Conservation (phyloP, 2,797 vertebrate genomes). For the Synanceia verrucosa region DNA sequence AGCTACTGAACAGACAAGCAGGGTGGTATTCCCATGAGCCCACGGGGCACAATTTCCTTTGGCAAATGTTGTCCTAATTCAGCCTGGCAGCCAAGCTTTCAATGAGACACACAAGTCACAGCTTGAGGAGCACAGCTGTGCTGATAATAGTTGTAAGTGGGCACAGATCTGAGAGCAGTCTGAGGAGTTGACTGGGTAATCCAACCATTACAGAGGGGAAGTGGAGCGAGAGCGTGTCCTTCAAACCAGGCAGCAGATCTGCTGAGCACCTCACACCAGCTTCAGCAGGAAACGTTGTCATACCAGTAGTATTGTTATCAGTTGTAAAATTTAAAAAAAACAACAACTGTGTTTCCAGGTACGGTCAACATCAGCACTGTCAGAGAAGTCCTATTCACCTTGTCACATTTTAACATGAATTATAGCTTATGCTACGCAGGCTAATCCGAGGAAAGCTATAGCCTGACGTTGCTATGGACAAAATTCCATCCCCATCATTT, state of each 20-base stretch:
- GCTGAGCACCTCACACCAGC: neutral
- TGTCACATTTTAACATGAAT: no score
- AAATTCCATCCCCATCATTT: no score
- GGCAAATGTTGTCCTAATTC: neutral
- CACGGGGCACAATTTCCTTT: neutral
- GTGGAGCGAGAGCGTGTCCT: neutral
- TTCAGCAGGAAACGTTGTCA: no score
- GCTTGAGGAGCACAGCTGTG: neutral
- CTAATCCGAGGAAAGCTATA: no score
- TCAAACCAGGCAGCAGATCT: neutral
- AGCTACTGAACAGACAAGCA: neutral
- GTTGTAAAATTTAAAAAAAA: neutral
- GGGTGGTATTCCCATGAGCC: neutral
- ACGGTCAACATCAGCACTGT: no score
- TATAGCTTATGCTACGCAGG: no score
- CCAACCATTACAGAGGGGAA: neutral
- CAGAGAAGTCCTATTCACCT: no score
- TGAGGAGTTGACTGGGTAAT: neutral
- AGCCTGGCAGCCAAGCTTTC: neutral
- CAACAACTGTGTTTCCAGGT: neutral
- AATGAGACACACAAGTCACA: neutral
- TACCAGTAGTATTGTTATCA: no score
- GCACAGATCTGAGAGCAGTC: constrained; percentile 1
- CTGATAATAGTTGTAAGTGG: neutral
- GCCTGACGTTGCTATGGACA: no score